A percentile compares a stretch with the other conserved stretches of the same genome.
Conservation (phyloP, 2,888 invertebrate species). For the Drosophila anomalipes region DNA sequence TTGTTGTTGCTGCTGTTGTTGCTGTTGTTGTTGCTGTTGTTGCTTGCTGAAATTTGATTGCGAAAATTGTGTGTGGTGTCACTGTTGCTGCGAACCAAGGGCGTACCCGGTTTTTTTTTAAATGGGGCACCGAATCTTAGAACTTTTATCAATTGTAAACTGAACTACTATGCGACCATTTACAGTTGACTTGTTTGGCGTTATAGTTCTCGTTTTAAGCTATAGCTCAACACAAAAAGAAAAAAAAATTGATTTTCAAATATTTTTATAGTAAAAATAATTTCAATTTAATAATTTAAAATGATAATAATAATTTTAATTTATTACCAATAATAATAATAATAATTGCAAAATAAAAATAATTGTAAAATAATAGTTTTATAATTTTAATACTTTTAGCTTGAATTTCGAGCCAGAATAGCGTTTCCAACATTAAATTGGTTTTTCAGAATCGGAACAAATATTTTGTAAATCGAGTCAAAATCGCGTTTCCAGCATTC, state of each 20-base stretch:
- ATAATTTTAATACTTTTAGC: too few relatives aligned
- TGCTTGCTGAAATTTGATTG: slow-evolving; percentile 53
- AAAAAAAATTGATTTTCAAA: neutral
- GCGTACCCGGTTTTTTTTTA: neutral
- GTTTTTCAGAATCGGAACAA: neutral
- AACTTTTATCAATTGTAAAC: neutral
- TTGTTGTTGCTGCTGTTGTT: neutral
- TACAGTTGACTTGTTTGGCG: too few relatives aligned
- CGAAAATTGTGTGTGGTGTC: slow-evolving; percentile 67
- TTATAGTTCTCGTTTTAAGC: neutral
- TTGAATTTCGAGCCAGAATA: too few relatives aligned
- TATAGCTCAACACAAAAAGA: neutral
- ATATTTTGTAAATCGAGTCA: neutral
- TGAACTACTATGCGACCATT: neutral
- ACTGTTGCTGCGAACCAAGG: slow-evolving; percentile 35
- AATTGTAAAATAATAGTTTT: too few relatives aligned
- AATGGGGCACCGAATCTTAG: neutral
- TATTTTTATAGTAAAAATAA: neutral
- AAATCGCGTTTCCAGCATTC: neutral
- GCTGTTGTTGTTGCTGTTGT: slow-evolving; percentile 5
- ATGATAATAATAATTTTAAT: neutral
- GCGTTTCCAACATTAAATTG: neutral
- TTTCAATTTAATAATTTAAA: neutral
- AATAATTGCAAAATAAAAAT: too few relatives aligned
- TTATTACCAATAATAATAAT: too few relatives aligned